Evolutionary conservation across 2,113 vertebrate species (phyloP), one percentile per base, ranked within the genome.

Genomic region (Hyperoodon ampullatus): DNA sequence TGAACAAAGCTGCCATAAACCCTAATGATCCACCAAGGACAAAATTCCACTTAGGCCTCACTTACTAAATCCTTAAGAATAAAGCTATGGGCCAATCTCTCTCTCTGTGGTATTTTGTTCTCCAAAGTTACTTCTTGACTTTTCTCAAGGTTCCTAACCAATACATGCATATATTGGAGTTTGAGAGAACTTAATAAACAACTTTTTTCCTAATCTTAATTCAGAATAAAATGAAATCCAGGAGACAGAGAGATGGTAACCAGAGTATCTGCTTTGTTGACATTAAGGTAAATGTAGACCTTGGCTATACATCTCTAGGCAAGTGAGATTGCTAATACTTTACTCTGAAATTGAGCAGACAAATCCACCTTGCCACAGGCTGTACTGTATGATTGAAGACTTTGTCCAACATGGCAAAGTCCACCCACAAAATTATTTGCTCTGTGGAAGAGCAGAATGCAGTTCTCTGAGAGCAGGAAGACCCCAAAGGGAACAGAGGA

Each of bases 21-120:
- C 82, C 63, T 96, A 97, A 94, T 93, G 84, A 97, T 60, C 44
- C 50, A 65, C 44, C 95, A 98, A 97, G 93, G 93, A 95, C 91
- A 97, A 74, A 96, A 83, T 94, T 68, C 71, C 66, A 70, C 47
- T 93, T 93, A 90, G 35, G 53, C 33, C 39, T 89, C 65, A 82
- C 39, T 84, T 60, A 75, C n/a, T 30, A 87, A 81, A 93, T 12
- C 24, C 39, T 86, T 63, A 55, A 81, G 65, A 72, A 85, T 91
- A 91, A 88, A 97, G 66, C 39, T 65, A 1, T 44, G 19, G 44
- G 47, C 9, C 75, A 80, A 21, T 81, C 33, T 93, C 23, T 70
- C 26, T 80, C 14, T 92, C 4, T 42, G 18, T 80, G 47, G 42
- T 61, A 90, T 82, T 94, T 88, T 88, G 16, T 75, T 78, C 7